Conservation (phyloP, 1,140 invertebrate genomes). For the Pogonomyrmex californicus region DNA sequence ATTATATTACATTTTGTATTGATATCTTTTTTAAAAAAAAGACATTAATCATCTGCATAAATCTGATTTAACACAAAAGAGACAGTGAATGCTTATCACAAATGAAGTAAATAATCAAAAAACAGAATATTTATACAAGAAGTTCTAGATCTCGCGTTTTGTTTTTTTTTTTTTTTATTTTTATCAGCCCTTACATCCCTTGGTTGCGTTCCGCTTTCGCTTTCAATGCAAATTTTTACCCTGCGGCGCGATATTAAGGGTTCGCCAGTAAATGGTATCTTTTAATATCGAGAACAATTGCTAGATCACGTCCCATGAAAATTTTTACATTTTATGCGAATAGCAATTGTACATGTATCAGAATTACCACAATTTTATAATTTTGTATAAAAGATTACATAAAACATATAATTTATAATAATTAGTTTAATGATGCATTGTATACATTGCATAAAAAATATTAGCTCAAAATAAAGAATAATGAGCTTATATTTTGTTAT, state of each 20-base stretch:
- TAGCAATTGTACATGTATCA: constrained; percentile 68
- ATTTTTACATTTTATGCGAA: constrained; percentile 18
- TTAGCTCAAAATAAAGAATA: background rate
- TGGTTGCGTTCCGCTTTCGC: constrained; percentile 60
- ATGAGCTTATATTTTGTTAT: background rate
- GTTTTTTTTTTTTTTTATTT: constrained; percentile 40
- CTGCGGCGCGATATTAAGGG: constrained; percentile 71
- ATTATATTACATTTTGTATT: background rate
- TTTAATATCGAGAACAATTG: constrained; percentile 78
- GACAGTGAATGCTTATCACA: background rate
- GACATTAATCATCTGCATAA: background rate
- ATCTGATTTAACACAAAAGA: background rate
- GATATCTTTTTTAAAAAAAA: too few relatives aligned
- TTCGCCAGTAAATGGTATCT: constrained; percentile 63
- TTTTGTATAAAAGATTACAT: constrained; percentile 17
- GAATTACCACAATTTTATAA: constrained; percentile 56
- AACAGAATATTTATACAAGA: constrained; percentile 33
- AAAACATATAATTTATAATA: background rate
- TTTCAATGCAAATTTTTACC: constrained; percentile 78
- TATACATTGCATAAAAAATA: background rate
- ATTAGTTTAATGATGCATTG: too few relatives aligned
- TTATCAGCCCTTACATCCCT: constrained; percentile 14
- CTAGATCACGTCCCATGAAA: constrained; percentile 68
- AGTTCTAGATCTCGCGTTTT: background rate
- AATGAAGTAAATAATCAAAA: constrained; percentile 9